Conservation (phyloP, 1,140 invertebrate species). For the Colletes latitarsis region DNA sequence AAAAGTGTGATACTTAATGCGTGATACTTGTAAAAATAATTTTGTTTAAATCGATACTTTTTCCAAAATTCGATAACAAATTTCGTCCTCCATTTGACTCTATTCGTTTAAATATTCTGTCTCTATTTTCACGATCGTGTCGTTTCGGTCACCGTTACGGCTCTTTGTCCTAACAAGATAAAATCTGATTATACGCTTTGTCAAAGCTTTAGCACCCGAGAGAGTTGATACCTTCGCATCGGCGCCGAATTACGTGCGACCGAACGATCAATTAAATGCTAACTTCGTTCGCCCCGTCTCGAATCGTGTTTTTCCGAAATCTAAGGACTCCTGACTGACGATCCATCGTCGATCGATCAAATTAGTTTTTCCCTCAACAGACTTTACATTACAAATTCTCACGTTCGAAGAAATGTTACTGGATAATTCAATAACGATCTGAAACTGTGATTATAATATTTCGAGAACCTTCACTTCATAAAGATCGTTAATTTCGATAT, state of each 20-base stretch:
- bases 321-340: background rate
- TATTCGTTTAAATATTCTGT: background rate
- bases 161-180: background rate
- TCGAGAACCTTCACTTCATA: too few relatives aligned
- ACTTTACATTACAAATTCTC: too few relatives aligned
- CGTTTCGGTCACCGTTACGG: background rate
- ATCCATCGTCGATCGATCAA: background rate
- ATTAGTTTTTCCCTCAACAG: background rate
- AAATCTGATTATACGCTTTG: constrained; percentile 62
- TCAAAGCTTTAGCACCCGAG: constrained; percentile 49
- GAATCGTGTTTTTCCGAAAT: background rate
- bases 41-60: background rate
- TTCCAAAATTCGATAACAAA: background rate
- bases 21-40: too few relatives aligned
- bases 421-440: too few relatives aligned
- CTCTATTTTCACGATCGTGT: background rate
- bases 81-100: background rate
- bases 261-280: constrained; percentile 40
- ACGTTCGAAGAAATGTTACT: too few relatives aligned
- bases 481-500: too few relatives aligned
- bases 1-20: too few relatives aligned
- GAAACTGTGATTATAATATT: too few relatives aligned
- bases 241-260: constrained; percentile 47
- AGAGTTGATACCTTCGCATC: constrained; percentile 16
- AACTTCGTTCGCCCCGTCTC: constrained; percentile 10